phyloP scores from a whole-genome alignment of 2,797 vertebrate genomes.

The Myotis findleyi region DNA sequence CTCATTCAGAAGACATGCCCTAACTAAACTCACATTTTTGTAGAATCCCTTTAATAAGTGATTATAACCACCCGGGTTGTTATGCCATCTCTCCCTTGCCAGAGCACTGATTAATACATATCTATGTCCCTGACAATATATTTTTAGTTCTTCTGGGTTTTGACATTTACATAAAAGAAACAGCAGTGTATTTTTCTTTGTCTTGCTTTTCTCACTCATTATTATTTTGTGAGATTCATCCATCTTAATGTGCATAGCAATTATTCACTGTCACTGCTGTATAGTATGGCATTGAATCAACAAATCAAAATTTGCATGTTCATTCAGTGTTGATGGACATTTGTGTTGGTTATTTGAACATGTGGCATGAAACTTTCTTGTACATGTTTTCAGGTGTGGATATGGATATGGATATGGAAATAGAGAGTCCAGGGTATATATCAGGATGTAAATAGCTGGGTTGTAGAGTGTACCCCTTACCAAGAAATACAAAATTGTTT shows the following conservation, averaged over 20 bases:
- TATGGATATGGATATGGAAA: not conserved
- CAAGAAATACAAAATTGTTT: not conserved
- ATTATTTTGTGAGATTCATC: not conserved
- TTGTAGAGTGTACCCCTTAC: not conserved
- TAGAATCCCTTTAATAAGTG: not conserved
- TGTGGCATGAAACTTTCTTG: not conserved
- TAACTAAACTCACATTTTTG: constrained; percentile 7
- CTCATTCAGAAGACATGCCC: not conserved
- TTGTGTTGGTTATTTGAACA: constrained; percentile 24
- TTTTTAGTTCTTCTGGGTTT: constrained; percentile 22
- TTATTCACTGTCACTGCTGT: not conserved
- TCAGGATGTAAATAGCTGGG: not conserved
- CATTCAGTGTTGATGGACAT: not conserved
- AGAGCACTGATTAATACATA: not conserved
- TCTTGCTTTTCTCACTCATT: not conserved
- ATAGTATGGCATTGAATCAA: not conserved
- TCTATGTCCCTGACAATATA: not conserved
- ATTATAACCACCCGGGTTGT: not conserved
- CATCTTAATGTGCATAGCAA: not conserved
- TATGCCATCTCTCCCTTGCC: not conserved
- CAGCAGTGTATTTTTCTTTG: not conserved
- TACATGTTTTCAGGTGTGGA: not conserved
- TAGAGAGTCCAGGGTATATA: not conserved
- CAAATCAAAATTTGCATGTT: not conserved
- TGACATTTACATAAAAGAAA: constrained; percentile 3